phyloP scores from a whole-genome alignment of 2,797 vertebrate genomes.

The Rhinophrynus dorsalis region DNA sequence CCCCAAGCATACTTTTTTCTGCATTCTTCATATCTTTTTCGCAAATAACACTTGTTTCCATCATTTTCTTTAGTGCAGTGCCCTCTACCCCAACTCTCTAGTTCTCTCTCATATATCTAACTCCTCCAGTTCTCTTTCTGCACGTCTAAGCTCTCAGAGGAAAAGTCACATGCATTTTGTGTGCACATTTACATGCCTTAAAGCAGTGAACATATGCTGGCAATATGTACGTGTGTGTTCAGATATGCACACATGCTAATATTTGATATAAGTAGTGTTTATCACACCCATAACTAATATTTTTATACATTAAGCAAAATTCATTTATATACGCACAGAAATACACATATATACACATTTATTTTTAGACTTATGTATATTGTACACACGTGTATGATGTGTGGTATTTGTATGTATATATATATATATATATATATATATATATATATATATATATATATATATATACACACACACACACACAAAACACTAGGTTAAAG shows the following conservation, averaged over 20 bases:
- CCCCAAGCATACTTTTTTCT: neutral
- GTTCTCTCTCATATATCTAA: neutral
- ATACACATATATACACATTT: constrained; percentile 25
- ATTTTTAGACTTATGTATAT: constrained; percentile 14
- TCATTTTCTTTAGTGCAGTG: too few relatives aligned
- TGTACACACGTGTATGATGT: too few relatives aligned
- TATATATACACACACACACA: neutral
- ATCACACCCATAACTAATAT: constrained; percentile 16
- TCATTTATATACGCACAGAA: neutral
- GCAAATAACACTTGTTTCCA: too few relatives aligned
- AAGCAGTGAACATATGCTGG: constrained; percentile 16
- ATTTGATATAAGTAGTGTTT: neutral
- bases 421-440: neutral
- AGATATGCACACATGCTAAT: neutral
- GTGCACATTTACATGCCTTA: constrained; percentile 23
- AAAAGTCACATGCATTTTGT: constrained; percentile 19
- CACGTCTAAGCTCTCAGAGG: neutral
- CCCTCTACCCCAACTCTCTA: too few relatives aligned
- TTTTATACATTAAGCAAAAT: neutral
- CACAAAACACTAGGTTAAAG: too few relatives aligned
- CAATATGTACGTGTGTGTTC: neutral
- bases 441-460: neutral
- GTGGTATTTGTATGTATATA: too few relatives aligned
- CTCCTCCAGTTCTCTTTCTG: neutral
- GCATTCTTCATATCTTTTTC: neutral